phyloP scores from a whole-genome alignment of 2,797 vertebrate genomes.

The Sebastes wilsoni region DNA sequence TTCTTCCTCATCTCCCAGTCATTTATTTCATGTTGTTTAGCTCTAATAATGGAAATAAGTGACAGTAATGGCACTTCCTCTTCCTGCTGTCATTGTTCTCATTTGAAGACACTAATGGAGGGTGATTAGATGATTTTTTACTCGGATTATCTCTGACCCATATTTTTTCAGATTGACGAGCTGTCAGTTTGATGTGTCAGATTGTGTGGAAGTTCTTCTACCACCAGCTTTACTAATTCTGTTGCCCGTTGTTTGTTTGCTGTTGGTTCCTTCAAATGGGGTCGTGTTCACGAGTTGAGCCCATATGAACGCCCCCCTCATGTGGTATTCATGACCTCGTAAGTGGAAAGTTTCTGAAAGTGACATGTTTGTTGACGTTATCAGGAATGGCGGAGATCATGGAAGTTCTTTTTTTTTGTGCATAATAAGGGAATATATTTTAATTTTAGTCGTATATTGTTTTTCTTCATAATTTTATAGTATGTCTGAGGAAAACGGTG shows the following conservation, averaged over 20 bases:
- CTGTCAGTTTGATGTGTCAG: slow-evolving; percentile 21
- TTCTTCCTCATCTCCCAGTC: neutral
- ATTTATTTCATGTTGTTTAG: slow-evolving; percentile 25
- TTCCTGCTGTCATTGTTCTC: slow-evolving; percentile 18
- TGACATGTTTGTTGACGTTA: too few relatives aligned
- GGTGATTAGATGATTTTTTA: slow-evolving; percentile 29
- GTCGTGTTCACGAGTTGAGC: too few relatives aligned
- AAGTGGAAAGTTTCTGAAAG: too few relatives aligned
- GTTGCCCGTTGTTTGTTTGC: neutral
- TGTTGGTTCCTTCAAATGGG: too few relatives aligned
- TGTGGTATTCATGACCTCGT: too few relatives aligned
- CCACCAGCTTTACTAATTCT: neutral
- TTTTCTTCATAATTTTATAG: too few relatives aligned
- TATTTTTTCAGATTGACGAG: neutral
- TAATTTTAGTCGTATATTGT: fast-evolving
- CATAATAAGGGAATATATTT: too few relatives aligned
- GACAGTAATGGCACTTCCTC: slow-evolving; percentile 1
- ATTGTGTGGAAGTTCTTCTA: slow-evolving; percentile 2
- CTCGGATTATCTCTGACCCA: neutral
- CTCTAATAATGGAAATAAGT: slow-evolving; percentile 32
- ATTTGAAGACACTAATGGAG: slow-evolving; percentile 30
- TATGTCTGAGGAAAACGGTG: too few relatives aligned
- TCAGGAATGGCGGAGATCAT: too few relatives aligned
- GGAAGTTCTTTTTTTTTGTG: too few relatives aligned
- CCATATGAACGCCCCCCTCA: too few relatives aligned